Evolutionary conservation across 2,888 invertebrate genomes (phyloP), one percentile per base, ranked within the genome.

Genomic region (Epiblema foenella): DNA sequence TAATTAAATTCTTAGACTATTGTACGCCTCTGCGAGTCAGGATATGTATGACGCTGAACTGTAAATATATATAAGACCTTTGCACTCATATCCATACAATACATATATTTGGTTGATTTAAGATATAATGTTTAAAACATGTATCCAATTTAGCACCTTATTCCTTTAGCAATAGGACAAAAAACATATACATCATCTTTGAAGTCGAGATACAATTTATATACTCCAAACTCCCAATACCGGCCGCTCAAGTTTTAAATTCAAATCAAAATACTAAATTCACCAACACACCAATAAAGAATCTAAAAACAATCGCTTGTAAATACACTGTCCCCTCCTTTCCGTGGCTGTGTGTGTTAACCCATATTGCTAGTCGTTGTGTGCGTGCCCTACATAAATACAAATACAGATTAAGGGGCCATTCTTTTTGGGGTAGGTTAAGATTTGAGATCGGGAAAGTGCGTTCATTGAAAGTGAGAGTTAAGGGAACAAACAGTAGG

Each of bases 371-470:
- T 77, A 60, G 72, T 17, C n/a, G 63, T 69, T 83, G 87, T 88
- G 87, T 89, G 90, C 84, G 89, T 89, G 90, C 83, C 90, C 90
- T 83, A 90, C 88, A 88, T 88, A 89, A 86, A 89, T 87, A 88
- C 86, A 82, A 85, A 83, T 84, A 71, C 66, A 51, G 71, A 62
- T 71, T 71, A 71, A 71, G 67, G 71, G 60, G 67, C 37, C 42
- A 62, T 60, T 20, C 49, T 49, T 60, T 68, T 69, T 66, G 60
- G 39, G 54, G 65, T 39, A 71, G 62, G 59, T 71, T 67, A 71
- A 46, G 63, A 17, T 64, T 46, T 60, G 62, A 33, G 46, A 39
- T 15, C 2, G 51, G 4, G 63, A 52, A 42, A 59, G 42, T 20
- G 15, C 37, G 37, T 20, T 10, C 5, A 64, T 51, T 64, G 64